phyloP scores from a whole-genome alignment of 1,140 invertebrate species.

The Melitaea cinxia region DNA sequence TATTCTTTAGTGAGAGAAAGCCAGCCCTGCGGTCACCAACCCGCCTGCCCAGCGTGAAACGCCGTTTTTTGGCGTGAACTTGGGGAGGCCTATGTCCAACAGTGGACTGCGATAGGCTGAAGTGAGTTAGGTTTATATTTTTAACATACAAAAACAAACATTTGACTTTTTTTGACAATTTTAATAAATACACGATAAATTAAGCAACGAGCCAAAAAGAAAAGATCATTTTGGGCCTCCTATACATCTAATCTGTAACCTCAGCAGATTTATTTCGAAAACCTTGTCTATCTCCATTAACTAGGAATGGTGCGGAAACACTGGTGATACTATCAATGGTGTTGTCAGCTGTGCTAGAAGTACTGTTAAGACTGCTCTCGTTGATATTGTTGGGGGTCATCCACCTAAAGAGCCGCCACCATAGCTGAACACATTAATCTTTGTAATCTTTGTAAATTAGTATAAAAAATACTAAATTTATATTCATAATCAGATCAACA shows the following conservation, averaged over 20 bases:
- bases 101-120: no score
- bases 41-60: no score
- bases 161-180: no score
- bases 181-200: no score
- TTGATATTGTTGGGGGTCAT: background rate
- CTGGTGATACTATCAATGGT: no score
- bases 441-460: constrained; percentile 40
- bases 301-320: background rate
- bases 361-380: background rate
- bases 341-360: background rate
- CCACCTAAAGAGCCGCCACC: constrained; percentile 39
- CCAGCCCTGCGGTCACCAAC: no score
- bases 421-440: constrained; percentile 43
- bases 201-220: background rate
- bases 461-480: no score
- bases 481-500: background rate
- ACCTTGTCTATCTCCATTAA: background rate
- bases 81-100: no score
- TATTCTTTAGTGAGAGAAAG: no score
- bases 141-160: no score
- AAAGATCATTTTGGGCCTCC: background rate
- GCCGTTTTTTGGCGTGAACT: no score
- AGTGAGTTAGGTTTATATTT: no score
- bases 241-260: background rate
- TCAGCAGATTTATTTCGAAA: constrained; percentile 7